Base-by-base conservation (phyloP, 2,113 vertebrate genomes). In the Dromaius novaehollandiae region DNA sequence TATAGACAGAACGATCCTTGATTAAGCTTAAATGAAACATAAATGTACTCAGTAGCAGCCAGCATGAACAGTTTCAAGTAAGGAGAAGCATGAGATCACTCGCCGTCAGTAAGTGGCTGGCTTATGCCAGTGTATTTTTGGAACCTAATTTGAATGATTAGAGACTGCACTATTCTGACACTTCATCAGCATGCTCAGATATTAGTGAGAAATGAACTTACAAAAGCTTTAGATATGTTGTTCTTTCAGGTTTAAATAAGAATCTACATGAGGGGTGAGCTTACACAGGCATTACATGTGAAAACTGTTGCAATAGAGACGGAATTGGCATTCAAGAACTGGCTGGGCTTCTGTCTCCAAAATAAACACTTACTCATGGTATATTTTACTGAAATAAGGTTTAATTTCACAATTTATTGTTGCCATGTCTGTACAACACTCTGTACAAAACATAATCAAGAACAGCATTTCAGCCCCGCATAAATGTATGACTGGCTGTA, bases 401-500 rank as follows among this genome's bases (percentile, higher is more conserved):
- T 96, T 96, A 81, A 95, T 89, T 80, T 80, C 30, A 53, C 30
- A 18, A 77, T 50, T 84, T 80, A 13, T 38, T 25, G 34, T 46
- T 75, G 61, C 69, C 78, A 18, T 12, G 4, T 65, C 87, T 92
- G 86, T 91, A 87, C 89, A 93, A 50, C 38, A 21, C 19, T 28
- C 70, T 90, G 56, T 58, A 61, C 75, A 92, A 94, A 94, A 77
- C 34, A 64, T 7, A 76, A 86, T 6, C 60, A 22, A 66, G 63
- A 56, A 58, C 71, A 93, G 51, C 56, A 66, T 48, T 82, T 42
- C 71, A 70, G 91, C 61, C 69, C 82, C 70, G 24, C 32, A 9
- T 1, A 22, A 58, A 40, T 38, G 70, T 68, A 42, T 86, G 42
- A 38, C 44, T 82, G 90, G 51, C 42, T 90, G 50, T 13, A 69